Base-by-base conservation (phyloP, 2,113 vertebrate species). In the Laticauda laticaudata region DNA sequence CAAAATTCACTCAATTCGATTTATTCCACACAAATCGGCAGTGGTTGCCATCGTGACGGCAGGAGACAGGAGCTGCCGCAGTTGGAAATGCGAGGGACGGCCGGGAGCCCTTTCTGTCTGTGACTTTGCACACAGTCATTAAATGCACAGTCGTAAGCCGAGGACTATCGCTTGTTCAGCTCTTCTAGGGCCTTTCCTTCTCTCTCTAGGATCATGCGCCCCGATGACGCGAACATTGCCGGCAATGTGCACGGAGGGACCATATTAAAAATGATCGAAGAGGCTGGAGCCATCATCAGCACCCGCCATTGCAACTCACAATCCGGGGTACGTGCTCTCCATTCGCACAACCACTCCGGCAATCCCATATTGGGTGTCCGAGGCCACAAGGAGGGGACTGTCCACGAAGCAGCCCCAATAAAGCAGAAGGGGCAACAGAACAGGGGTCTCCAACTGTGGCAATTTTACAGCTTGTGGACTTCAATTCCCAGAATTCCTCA, bases 181-280 rank as follows among this genome's bases (percentile, higher is more conserved):
- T 15, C 26, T 53, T 21, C 61, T 48, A 48, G 48, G 1, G 1
- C 3, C 5, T 5, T 20, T 21, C 6, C 5, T 54, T 54, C 21
- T 69, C 86, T 91, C 1, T 1, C 14, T 93, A 99, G 99, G 98
- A 98, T 99, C 85, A 99, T 99, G 99, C 96, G 98, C 6, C 99
- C 99, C 0, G 98, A 99, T 8, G 99, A 99, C 0, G 98, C 99
- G 94, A 99, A 99, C 3, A 95, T 99, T 1, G 98, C 98, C 0
- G 99, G 99, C 4, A 99, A 99, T 0, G 98, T 99, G 54, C 99
- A 99, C 0, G 99, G 99, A 0, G 99, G 99, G 24, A 99, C 97
- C 91, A 98, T 99, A 96, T 97, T 99, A 95, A 99, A 99, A 97
- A 99, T 99, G 99, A 99, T 99, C 0, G 99, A 99, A 97, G 99